A percentile compares a stretch with the other conserved stretches of the same genome.
phyloP scores from a whole-genome alignment of 2,888 invertebrate genomes.

The Eupithecia subumbrata region DNA sequence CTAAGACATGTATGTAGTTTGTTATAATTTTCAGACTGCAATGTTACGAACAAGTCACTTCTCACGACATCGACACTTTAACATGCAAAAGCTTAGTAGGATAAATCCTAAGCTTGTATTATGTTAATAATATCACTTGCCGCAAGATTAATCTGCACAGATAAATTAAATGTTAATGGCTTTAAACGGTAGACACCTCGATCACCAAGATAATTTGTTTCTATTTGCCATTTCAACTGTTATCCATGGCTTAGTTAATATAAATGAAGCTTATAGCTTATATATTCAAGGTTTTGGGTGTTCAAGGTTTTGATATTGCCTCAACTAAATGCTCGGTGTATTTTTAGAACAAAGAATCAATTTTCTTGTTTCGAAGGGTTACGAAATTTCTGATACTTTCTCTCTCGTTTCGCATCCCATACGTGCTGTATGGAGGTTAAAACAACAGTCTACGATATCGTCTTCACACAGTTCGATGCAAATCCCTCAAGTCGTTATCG shows the following conservation, averaged over 20 bases:
- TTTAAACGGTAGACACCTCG: constrained; percentile 29
- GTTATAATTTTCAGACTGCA: background rate
- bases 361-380: constrained; percentile 68
- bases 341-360: constrained; percentile 43
- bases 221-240: constrained; percentile 22
- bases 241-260: constrained; percentile 22
- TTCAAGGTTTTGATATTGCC: constrained; percentile 11
- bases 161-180: constrained; percentile 34
- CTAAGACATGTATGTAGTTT: background rate
- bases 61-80: background rate
- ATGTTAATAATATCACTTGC: constrained; percentile 22
- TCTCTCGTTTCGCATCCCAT: constrained; percentile 75
- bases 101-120: constrained; percentile 20
- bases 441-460: constrained; percentile 70
- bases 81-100: constrained; percentile 30
- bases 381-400: constrained; percentile 77
- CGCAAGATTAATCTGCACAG: constrained; percentile 28
- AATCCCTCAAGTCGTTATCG: constrained; percentile 53
- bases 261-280: constrained; percentile 9
- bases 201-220: constrained; percentile 31
- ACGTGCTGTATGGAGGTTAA: constrained; percentile 77
- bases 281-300: constrained; percentile 11
- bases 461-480: constrained; percentile 62
- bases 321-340: background rate
- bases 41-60: background rate